Evolutionary conservation across 2,113 vertebrate species (phyloP), one percentile per base, ranked within the genome.

Genomic region (Tragelaphus imberbis): DNA sequence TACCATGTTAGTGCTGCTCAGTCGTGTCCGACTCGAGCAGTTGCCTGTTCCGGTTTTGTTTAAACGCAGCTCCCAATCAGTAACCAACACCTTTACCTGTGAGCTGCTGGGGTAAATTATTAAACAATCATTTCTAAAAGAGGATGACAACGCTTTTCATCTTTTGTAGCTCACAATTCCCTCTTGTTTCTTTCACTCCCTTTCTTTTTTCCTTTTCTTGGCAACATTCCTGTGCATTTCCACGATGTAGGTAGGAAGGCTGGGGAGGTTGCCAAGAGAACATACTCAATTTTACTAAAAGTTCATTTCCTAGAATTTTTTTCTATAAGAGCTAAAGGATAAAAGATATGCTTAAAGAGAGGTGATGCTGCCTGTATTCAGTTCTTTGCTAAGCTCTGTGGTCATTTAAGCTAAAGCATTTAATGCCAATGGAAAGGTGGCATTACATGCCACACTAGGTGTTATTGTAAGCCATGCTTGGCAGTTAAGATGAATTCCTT

Each of bases 371-470:
- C 33, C 56, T 56, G 56, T 65, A 33, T 97, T 97, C 51, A 79
- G 59, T 92, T 95, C 94, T 96, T 68, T 87, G 75, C 84, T 84
- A 91, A 75, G 14, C 59, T 86, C 59, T 14, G 53, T 9, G 56
- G 71, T 93, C 79, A 93, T 90, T 97, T 96, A 97, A 97, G n/a
- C 89, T 84, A 84, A 95, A 77, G 93, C 30, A 81, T 65, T 90
- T 84, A 87, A 89, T 94, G 84, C 87, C 91, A 95, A 2, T n/a
- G 71, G 86, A 91, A 97, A 97, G 53, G 30, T 88, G 84, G 68
- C 36, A 6, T 40, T 56, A 87, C 53, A 11, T 53, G 21, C 36
- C 36, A 10, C 61, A 2, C 59, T 55, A 15, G 56, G 59, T 56
- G n/a, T 63, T 82, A 51, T 16, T 28, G 25, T 87, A 90, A 84